Conservation (phyloP, 2,888 invertebrate species). For the Venusia cambrica region DNA sequence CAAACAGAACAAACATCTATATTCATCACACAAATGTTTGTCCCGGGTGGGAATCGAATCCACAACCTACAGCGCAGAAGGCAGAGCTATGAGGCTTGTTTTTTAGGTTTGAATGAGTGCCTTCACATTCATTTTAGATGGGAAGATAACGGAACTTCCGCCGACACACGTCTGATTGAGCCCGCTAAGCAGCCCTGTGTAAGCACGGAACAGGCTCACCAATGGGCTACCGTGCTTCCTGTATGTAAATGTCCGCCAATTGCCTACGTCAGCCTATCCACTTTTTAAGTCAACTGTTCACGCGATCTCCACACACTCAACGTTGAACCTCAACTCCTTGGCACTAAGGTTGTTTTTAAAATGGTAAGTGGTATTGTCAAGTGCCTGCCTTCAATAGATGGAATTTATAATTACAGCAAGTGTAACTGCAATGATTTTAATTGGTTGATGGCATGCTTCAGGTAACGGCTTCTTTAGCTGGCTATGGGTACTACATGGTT, state of each 20-base stretch:
- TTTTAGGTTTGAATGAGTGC: no score
- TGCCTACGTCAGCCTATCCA: conserved; percentile 10
- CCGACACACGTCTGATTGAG: no score
- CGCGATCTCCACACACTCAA: conserved; percentile 13
- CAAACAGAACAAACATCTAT: no score
- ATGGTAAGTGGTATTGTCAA: neutral
- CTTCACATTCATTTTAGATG: no score
- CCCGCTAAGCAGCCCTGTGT: no score
- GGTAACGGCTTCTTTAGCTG: conserved; percentile 13
- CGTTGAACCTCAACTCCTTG: neutral
- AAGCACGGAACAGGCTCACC: conserved; percentile 11
- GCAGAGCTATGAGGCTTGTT: no score
- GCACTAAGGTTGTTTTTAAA: conserved; percentile 7
- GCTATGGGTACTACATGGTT: no score
- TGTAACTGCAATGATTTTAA: conserved; percentile 20
- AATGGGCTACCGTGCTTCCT: conserved; percentile 23
- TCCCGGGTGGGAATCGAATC: no score
- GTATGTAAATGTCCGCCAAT: conserved; percentile 26
- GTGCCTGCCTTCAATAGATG: conserved; percentile 21
- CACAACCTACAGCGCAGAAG: no score
- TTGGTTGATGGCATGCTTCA: conserved; percentile 17
- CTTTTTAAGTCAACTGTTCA: conserved; percentile 24
- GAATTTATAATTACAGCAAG: conserved; percentile 24
- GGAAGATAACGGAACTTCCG: no score
- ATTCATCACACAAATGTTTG: no score